Conservation (phyloP, 2,113 vertebrate genomes). For the Panurus biarmicus region DNA sequence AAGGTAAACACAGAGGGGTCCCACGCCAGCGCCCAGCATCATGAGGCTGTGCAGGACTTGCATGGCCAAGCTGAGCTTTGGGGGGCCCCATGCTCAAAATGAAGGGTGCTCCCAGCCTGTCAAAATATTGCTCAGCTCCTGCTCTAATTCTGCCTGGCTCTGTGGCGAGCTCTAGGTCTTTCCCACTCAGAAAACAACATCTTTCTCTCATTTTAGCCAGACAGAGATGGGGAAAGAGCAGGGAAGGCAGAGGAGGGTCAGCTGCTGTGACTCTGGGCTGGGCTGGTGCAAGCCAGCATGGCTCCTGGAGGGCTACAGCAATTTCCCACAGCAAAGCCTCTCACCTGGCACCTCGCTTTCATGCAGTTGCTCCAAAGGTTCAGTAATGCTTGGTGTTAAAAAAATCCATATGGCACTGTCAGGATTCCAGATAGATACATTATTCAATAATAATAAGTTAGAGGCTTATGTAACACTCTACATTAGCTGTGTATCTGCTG, state of each 20-base stretch:
- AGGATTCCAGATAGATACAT: neutral
- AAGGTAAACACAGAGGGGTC: neutral
- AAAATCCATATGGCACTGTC: neutral
- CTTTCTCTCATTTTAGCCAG: neutral
- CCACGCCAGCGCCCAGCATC: neutral
- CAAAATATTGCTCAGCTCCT: neutral
- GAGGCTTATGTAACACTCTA: neutral
- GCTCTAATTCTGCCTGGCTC: neutral
- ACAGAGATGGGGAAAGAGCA: neutral
- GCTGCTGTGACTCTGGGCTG: neutral
- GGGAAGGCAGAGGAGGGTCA: neutral
- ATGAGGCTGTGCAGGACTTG: neutral
- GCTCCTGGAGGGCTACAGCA: neutral
- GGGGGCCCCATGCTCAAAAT: accelerated
- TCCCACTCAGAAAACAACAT: neutral
- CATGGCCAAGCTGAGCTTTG: neutral
- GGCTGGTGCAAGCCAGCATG: neutral
- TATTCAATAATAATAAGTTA: neutral
- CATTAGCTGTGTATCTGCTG: neutral
- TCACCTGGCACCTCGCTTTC: accelerated
- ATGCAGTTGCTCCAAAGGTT: neutral
- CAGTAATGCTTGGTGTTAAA: neutral
- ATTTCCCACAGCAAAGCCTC: neutral
- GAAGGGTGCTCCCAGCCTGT: accelerated
- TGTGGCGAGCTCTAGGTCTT: neutral